Evolutionary conservation across 2,888 invertebrate genomes (phyloP), one percentile per base, ranked within the genome.

Genomic region (Mallateleia sp.): DNA sequence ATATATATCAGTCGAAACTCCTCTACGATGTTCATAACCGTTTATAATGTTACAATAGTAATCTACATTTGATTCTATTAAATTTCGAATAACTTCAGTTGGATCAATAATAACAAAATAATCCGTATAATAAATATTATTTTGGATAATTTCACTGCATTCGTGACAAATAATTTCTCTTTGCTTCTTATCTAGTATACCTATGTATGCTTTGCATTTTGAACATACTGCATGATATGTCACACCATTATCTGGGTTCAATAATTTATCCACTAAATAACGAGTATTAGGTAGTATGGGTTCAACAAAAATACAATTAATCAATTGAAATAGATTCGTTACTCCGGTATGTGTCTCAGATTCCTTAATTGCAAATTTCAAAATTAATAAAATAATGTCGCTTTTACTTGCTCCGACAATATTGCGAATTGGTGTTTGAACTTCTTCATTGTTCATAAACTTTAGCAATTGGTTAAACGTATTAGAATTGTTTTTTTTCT

Each of bases 251-350:
- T 64, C 42, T 9, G 64, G 64, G 20, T 42, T 20, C 5, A 64
- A 64, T n/a, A 64, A 22, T 42, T 64, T 64, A 24, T 64, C 64
- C 9, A 64, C 22, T 9, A 45, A 38, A 64, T 64, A 64, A 20
- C 25, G 34, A 0, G 64, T 42, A 24, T 42, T 42, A 6, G 64
- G 64, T 24, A 64, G 4, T 38, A 64, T 22, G 15, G 64, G 22
- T 64, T 64, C 20, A 24, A 15, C 24, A 64, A 64, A 64, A 62
- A 62, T 62, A 11, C 42, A 32, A 42, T 62, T 64, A 9, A 64
- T 22, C 45, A 64, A 11, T 64, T 42, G 5, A 38, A 64, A 42
- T 38, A 42, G 24, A 42, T 64, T 42, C 22, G 25, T 20, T 15
- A 64, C 22, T 45, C 11, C 64, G 18, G 64, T 9, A 9, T 38